Base-by-base conservation (phyloP, 2,797 vertebrate genomes). In the Setipinna tenuifilis region DNA sequence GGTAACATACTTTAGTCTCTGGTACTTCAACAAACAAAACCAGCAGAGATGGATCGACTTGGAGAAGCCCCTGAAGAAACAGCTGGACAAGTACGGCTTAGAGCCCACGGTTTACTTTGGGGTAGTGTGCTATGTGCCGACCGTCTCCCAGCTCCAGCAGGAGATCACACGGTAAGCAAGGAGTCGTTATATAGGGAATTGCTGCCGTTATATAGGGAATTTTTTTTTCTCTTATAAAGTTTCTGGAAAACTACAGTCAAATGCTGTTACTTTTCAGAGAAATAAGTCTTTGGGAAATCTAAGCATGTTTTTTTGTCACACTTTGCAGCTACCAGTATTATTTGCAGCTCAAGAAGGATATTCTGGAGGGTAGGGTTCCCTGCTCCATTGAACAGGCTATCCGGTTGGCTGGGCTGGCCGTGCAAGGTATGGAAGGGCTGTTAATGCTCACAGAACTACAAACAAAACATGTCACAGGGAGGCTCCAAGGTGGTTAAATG, bases 11-110 rank as follows among this genome's bases (percentile, higher is more conserved):
- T 99, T 99, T 94, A 99, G 98, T 90, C 95, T 99, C 85, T 99
- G 98, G 98, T 99, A 98, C 94, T 97, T 95, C 92, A 99, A 99
- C 92, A 99, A 99, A 93, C 98, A 99, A 92, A 98, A 97, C 90
- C 98, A 98, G 92, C 97, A 97, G 91, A 96, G 98, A 90, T 99
- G 98, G 98, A 97, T 99, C 48, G 98, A 99, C 90, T 91, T 99
- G 94, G 98, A 99, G 86, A 99, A 99, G 87, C 97, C 98, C 0
- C 94, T 99, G 82, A 99, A 99, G 95, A 99, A 99, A 91, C 98
- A 99, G 93, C 94, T 99, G 87, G 98, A 99, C 91, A 99, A 99
- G 92, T 96, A 99, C 0, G 98, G 98, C 1, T 85, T 96, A 94
- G 98, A 99, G 88, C 96, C 98, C 59, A 99, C 98, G 0, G 96